Base-by-base conservation (phyloP, 1,140 invertebrate species). In the Lasaia peninsularis region DNA sequence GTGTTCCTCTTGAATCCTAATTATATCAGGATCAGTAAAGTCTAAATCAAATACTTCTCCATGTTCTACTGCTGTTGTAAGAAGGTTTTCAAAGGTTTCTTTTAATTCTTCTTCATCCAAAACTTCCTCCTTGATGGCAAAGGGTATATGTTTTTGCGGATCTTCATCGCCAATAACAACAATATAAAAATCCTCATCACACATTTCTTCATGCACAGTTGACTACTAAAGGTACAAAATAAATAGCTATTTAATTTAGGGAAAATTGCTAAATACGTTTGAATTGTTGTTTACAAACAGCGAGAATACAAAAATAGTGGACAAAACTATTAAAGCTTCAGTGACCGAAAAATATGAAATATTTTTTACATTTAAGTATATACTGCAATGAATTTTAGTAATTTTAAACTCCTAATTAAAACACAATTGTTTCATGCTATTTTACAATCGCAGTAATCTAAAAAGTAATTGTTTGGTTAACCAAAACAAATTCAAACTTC, bases 131-230 rank as follows among this genome's bases (percentile, higher is more conserved):
- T 77, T 75, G n/a, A 72, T 60, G 35, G 62, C 5, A 21, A 67
- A 49, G 18, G 52, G 59, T 11, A 31, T 37, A 49, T 50, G 34
- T n/a, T 58, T 54, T 18, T 32, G 32, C 48, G 51, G 40, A 33
- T 64, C 65, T 16, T 72, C 73, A 21, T 86, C 74, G 5, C 67
- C 75, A n/a, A 81, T 57, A 34, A 86, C 77, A 51, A 86, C 74
- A 40, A 86, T 69, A 59, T 80, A 73, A 52, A 78, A 70, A 52
- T 79, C 81, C 56, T 86, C 69, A 3, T 67, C 62, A 34, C 69
- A 67, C 74, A 77, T 75, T 52, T 16, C 56, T 28, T 7, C 24
- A 5, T 24, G 8, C 2, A 28, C 1, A 28, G 5, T 28, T 28
- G 1, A 7, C 5, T 28, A 28, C 24, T 28, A 28, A 28, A 28